Evolutionary conservation across 2,113 vertebrate species (phyloP), one percentile per base, ranked within the genome.

Genomic region (Psophia crepitans): DNA sequence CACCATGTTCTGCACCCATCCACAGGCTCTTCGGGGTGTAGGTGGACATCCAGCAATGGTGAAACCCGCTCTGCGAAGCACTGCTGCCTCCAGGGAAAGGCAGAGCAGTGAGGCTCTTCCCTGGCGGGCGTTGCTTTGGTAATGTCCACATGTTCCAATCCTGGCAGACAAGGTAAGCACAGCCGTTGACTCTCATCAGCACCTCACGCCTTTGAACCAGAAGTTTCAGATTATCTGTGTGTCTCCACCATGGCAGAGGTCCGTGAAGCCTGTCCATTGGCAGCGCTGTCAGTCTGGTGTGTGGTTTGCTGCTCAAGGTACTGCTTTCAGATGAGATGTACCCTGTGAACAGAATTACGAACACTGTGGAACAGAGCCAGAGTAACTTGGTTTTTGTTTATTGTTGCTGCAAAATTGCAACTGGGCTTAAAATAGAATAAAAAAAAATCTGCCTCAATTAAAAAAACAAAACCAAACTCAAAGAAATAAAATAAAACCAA

Each of bases 91-190:
- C 63, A 41, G 37, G 28, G 57, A 53, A 48, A 76, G n/a, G 14
- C 28, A 16, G 13, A 68, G 43, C 26, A 43, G n/a, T 26, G 12
- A 54, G 84, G 46, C 30, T 49, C 1, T 33, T 41, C 60, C 49
- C 30, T 37, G 30, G n/a, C 9, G 19, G 30, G 14, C 0, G 0
- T 19, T 16, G 27, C 11, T 41, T 37, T 2, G 2, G n/a, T 19
- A 6, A 15, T 2, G 15, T 20, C 39, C 33, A 17, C 7, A 4
- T 11, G 11, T 37, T 84, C 43, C 51, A 53, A 11, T 18, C 11
- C 12, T n/a, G 11, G 14, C 22, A 75, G 27, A 32, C 7, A 15
- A 71, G 21, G 24, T 35, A 15, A 26, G 35, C 5, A 14, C 30
- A 66, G 53, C 7, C 3, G 6, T 21, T 28, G 6, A 4, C 3